Base-by-base conservation (phyloP, 2,113 vertebrate genomes). In the Polyodon spathula region DNA sequence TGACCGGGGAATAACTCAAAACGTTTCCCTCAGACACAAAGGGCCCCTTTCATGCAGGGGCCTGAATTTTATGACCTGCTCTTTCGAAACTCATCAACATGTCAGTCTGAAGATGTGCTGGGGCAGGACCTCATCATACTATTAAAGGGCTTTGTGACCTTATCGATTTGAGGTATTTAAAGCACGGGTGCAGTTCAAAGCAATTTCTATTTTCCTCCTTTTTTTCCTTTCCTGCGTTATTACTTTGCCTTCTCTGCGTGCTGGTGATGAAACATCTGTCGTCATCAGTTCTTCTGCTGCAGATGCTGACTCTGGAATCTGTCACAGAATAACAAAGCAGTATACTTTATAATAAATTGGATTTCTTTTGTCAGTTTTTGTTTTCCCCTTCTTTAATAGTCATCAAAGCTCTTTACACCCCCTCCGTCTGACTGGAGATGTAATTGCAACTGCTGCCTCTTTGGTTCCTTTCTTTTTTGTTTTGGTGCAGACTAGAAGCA, bases 101-200 rank as follows among this genome's bases (percentile, higher is more conserved):
- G 85, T 86, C 87, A 87, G 81, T 78, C 83, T 83, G 81, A 86
- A 84, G 84, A 88, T 84, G 84, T 81, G 83, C 79, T 73, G 77
- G 86, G 88, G 81, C 86, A 81, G 79, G 84, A 89, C 86, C 88
- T 86, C 88, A 87, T 88, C 87, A 84, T 84, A 86, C 54, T 88
- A 87, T 89, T 90, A 89, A 90, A 89, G 87, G 88, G 85, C 80
- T 87, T 80, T 81, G 83, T 89, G 86, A 89, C 87, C 88, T 86
- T 86, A 90, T 89, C 89, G 87, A 90, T 89, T 90, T 84, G 83
- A 86, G 83, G 86, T 89, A 87, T 89, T 90, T 88, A 88, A 88
- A 90, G 83, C 82, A 84, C 78, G 81, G 86, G 83, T 87, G 86
- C 89, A 89, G 88, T 90, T 90, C 88, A 90, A 90, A 89, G 88